These are phyloP conservation scores for Eretmodus cyanostictus DNA, from an alignment of 2,113 vertebrate genomes.

Conservation along the genomic window DNA sequence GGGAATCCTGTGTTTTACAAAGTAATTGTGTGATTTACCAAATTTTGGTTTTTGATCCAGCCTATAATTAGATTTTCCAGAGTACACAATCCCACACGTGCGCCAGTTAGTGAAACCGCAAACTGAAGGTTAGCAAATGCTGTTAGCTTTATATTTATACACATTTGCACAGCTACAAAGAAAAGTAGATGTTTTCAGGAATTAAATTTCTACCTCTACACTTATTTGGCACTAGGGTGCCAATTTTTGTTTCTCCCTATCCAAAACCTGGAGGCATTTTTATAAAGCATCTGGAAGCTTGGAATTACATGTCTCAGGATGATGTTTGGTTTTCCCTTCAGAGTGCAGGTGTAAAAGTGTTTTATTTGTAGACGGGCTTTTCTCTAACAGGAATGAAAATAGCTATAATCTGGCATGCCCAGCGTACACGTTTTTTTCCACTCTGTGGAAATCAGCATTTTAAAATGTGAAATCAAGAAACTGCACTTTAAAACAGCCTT, in stretches of 20 bases:
- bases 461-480: background rate
- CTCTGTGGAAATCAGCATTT: background rate
- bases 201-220: background rate
- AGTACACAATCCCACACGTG: background rate
- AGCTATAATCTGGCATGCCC: background rate
- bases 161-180: background rate
- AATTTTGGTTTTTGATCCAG: background rate
- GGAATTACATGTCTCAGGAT: background rate
- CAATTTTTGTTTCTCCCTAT: background rate
- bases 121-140: background rate
- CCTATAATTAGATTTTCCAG: background rate
- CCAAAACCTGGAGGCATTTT: background rate
- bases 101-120: background rate
- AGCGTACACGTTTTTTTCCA: background rate
- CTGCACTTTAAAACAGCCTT: background rate
- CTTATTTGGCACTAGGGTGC: background rate
- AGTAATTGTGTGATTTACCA: background rate
- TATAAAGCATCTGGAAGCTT: background rate
- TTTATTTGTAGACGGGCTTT: background rate
- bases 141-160: background rate
- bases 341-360: background rate
- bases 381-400: background rate
- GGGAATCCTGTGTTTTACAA: background rate
- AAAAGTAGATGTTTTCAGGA: background rate
- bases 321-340: background rate